A percentile compares a stretch with the other conserved stretches of the same genome.
phyloP scores from a whole-genome alignment of 2,888 invertebrate genomes.

The Ptychoptera albimana region DNA sequence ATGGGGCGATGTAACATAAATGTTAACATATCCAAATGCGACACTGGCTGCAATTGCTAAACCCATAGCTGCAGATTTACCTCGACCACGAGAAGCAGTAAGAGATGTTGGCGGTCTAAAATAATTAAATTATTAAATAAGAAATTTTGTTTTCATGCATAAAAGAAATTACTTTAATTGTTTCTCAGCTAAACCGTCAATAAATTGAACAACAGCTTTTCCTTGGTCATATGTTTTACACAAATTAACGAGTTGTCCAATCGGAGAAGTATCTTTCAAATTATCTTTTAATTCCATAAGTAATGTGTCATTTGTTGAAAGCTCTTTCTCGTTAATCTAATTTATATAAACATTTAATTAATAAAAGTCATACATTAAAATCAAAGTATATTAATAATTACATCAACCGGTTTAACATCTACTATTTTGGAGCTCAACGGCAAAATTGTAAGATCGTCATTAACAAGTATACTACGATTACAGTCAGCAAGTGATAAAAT shows the following conservation, averaged over 20 bases:
- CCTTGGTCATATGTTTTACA: slow-evolving; percentile 92
- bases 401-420: slow-evolving; percentile 56
- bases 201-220: slow-evolving; percentile 78
- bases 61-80: slow-evolving; percentile 95
- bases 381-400: slow-evolving; percentile 11
- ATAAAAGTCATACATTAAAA: background rate
- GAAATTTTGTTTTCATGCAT: background rate
- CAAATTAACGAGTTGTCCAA: slow-evolving; percentile 71
- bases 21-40: slow-evolving; percentile 66
- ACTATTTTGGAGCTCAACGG: slow-evolving; percentile 83
- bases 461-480: slow-evolving; percentile 78
- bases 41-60: slow-evolving; percentile 77
- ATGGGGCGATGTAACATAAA: slow-evolving; percentile 94
- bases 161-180: slow-evolving; percentile 34
- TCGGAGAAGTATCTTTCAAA: slow-evolving; percentile 79
- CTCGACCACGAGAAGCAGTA: slow-evolving; percentile 92
- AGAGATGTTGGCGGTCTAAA: slow-evolving; percentile 79
- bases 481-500: slow-evolving; percentile 80
- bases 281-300: slow-evolving; percentile 64
- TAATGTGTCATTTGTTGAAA: slow-evolving; percentile 34
- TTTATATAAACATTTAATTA: too few species aligned
- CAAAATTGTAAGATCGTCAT: slow-evolving; percentile 81
- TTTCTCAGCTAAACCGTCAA: slow-evolving; percentile 92
- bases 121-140: slow-evolving; percentile 19
- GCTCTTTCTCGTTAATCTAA: background rate